phyloP scores from a whole-genome alignment of 2,888 invertebrate species.

The Microplitis deprimator region DNA sequence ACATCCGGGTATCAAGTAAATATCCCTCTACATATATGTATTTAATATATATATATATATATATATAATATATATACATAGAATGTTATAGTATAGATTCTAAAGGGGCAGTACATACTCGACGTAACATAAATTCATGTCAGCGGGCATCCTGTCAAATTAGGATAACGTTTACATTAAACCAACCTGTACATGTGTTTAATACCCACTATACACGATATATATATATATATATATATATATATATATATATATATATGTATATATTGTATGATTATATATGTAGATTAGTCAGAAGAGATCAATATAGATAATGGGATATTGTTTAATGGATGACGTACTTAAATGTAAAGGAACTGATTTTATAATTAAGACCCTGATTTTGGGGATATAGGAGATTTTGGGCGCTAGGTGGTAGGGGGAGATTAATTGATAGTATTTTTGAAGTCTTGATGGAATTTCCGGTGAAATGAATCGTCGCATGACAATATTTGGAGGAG shows the following conservation, averaged over 20 bases:
- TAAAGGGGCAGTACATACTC: constrained; percentile 51
- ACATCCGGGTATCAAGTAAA: not conserved
- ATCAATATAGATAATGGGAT: not conserved
- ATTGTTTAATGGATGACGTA: not conserved
- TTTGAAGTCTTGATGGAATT: no score
- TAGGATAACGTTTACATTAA: constrained; percentile 59
- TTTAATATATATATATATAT: not conserved
- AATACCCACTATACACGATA: not conserved
- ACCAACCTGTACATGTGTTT: constrained; percentile 35
- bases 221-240: not conserved
- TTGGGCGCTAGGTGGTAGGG: no score
- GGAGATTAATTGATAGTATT: no score
- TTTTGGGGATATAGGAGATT: no score
- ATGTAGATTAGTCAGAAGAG: not conserved
- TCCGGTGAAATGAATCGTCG: no score
- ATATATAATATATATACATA: not conserved
- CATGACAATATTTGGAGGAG: no score
- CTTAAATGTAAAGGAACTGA: no score
- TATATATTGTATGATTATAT: not conserved
- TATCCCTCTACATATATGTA: not conserved
- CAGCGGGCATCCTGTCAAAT: constrained; percentile 58
- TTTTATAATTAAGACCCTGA: no score
- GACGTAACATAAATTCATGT: constrained; percentile 58
- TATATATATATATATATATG: not conserved
- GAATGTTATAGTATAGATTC: constrained; percentile 30